Conservation (phyloP, 2,888 invertebrate species). For the Philaethria dido region DNA sequence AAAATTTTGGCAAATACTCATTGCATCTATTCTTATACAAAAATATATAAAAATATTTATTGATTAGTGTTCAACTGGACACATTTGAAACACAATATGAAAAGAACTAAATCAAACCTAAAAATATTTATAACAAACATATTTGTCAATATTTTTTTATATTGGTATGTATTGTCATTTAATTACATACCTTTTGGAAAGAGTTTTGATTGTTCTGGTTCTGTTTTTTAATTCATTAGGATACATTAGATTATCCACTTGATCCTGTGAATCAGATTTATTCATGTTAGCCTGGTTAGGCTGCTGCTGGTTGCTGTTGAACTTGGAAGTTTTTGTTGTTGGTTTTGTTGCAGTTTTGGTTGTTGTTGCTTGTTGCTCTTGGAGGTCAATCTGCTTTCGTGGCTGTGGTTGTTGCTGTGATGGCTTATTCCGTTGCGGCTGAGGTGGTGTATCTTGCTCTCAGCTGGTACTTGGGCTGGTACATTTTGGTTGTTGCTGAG, state of each 20-base stretch:
- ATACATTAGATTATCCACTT: conserved; percentile 58
- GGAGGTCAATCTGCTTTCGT: no score
- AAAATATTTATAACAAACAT: no score
- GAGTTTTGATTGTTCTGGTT: conserved; percentile 54
- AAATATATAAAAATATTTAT: no score
- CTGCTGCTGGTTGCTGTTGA: conserved; percentile 30
- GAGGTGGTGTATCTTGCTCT: conserved; percentile 41
- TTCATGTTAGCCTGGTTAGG: conserved; percentile 34
- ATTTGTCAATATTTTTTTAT: no score
- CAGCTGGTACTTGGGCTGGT: conserved; percentile 31
- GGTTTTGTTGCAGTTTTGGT: conserved; percentile 38
- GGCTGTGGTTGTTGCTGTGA: conserved; percentile 47
- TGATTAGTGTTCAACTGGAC: no score
- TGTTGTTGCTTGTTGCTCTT: no score
- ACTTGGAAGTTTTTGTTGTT: conserved; percentile 13
- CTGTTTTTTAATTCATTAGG: conserved; percentile 58
- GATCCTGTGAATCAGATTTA: conserved; percentile 55
- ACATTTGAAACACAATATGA: no score
- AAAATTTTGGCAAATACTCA: no score
- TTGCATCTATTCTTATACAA: no score
- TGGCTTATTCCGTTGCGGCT: conserved; percentile 15
- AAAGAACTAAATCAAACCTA: no score
- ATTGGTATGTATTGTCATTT: no score
- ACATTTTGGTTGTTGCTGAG: conserved; percentile 29
- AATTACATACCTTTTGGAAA: conserved; percentile 53